These are phyloP conservation scores for Propithecus perrieri DNA, from an alignment of 2,797 vertebrate genomes.

Conservation along the genomic window DNA sequence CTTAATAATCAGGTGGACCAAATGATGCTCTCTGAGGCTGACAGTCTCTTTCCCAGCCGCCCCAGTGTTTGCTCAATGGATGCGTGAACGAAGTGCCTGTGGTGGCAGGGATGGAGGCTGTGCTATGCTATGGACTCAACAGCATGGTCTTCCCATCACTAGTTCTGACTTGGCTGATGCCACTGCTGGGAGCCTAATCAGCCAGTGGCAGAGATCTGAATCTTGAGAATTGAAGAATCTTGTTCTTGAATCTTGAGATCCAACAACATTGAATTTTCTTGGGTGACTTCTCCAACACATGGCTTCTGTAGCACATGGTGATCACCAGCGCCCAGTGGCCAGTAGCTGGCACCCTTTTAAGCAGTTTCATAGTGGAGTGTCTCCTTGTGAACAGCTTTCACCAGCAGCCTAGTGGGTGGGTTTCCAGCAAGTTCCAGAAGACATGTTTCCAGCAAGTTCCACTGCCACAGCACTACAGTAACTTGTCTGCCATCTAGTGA, in stretches of 20 bases:
- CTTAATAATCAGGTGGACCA: background rate
- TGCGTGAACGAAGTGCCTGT: background rate
- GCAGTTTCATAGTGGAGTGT: background rate
- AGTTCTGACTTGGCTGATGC: background rate
- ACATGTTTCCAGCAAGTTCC: background rate
- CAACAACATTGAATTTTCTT: background rate
- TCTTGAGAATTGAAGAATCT: too few species aligned
- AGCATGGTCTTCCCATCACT: background rate
- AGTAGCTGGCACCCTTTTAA: background rate
- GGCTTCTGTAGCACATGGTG: background rate
- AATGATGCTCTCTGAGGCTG: background rate
- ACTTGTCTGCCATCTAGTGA: background rate
- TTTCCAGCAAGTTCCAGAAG: background rate
- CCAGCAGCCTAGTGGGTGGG: background rate
- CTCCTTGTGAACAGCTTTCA: background rate
- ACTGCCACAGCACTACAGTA: background rate
- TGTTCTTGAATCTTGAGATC: too few species aligned
- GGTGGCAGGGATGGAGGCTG: background rate
- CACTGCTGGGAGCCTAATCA: background rate
- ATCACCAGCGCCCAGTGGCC: background rate
- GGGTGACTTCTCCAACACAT: background rate
- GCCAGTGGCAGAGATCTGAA: background rate
- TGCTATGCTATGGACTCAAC: background rate
- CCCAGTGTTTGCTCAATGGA: background rate
- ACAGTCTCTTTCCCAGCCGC: background rate